A percentile compares a stretch with the other conserved stretches of the same genome.
Evolutionary conservation across 1,140 invertebrate species (phyloP).

Genomic region (Frieseomelitta varia): DNA sequence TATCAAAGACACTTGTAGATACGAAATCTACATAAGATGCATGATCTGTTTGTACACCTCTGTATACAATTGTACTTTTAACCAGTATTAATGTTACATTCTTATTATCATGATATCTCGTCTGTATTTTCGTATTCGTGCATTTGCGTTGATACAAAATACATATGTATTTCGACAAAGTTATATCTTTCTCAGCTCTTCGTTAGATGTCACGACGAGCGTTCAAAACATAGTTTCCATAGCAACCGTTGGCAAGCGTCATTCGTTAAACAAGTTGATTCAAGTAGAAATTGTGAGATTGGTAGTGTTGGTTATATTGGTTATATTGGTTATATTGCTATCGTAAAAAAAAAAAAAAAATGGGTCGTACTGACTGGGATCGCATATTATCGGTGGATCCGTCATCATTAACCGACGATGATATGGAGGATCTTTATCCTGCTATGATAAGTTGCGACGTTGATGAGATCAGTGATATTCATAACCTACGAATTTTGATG

Average conservation of each 20-base stretch:
- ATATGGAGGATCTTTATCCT: slow-evolving; percentile 85
- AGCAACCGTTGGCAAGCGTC: not conserved
- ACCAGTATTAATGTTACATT: too few species aligned
- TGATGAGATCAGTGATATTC: slow-evolving; percentile 83
- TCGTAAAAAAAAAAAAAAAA: slow-evolving; percentile 68
- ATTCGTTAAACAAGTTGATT: not conserved
- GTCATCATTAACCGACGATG: slow-evolving; percentile 82
- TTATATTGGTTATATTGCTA: not conserved
- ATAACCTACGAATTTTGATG: slow-evolving; percentile 83
- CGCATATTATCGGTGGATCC: slow-evolving; percentile 83
- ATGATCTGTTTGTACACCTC: too few species aligned
- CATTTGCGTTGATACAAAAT: not conserved
- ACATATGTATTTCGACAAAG: not conserved
- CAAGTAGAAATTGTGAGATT: not conserved
- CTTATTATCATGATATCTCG: too few species aligned
- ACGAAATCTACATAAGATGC: too few species aligned
- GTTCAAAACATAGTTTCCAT: slow-evolving; percentile 32
- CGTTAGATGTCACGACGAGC: not conserved
- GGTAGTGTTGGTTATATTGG: not conserved
- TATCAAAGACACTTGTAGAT: too few species aligned
- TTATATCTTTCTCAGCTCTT: fast-evolving
- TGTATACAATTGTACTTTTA: too few species aligned
- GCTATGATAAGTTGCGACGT: slow-evolving; percentile 84
- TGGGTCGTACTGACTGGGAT: slow-evolving; percentile 84
- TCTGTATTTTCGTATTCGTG: too few species aligned